These are phyloP conservation scores for Chouioia cunea DNA, from an alignment of 2,888 invertebrate genomes.

Conservation along the genomic window DNA sequence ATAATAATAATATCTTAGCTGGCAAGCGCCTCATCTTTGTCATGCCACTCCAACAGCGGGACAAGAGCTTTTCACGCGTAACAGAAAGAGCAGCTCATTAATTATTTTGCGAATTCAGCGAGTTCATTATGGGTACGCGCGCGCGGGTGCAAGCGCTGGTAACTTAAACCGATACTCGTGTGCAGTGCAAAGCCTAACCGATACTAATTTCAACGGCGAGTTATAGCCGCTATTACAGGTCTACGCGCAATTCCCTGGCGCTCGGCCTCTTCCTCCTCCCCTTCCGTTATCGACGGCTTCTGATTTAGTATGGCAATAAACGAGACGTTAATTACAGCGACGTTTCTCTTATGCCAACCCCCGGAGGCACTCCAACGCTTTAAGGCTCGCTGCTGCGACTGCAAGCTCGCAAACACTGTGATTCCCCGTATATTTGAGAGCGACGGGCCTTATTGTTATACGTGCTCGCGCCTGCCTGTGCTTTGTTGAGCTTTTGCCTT, in stretches of 20 bases:
- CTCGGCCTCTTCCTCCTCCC: slow-evolving; percentile 18
- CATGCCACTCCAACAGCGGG: no score
- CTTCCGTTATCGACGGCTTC: slow-evolving; percentile 47
- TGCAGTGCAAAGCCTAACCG: slow-evolving; percentile 56
- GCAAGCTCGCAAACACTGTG: not conserved
- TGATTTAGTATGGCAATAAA: slow-evolving; percentile 49
- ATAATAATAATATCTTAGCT: no score
- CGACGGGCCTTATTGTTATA: no score
- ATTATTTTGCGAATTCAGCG: slow-evolving; percentile 40
- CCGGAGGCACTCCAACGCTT: slow-evolving; percentile 7
- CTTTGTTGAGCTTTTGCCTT: no score
- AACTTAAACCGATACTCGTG: slow-evolving; percentile 13
- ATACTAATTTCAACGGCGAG: slow-evolving; percentile 62
- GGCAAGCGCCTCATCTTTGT: no score
- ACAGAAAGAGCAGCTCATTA: slow-evolving; percentile 18
- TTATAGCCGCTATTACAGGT: slow-evolving; percentile 54
- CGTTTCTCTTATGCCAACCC: slow-evolving; percentile 43
- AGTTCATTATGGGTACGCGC: slow-evolving; percentile 31
- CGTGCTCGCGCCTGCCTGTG: no score
- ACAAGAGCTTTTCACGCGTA: not conserved
- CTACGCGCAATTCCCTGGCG: slow-evolving; percentile 34
- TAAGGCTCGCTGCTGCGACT: slow-evolving; percentile 3
- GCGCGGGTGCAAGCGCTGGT: no score
- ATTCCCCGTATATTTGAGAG: not conserved
- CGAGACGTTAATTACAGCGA: slow-evolving; percentile 48